phyloP scores from a whole-genome alignment of 2,797 vertebrate species.

The Luscinia megarhynchos region DNA sequence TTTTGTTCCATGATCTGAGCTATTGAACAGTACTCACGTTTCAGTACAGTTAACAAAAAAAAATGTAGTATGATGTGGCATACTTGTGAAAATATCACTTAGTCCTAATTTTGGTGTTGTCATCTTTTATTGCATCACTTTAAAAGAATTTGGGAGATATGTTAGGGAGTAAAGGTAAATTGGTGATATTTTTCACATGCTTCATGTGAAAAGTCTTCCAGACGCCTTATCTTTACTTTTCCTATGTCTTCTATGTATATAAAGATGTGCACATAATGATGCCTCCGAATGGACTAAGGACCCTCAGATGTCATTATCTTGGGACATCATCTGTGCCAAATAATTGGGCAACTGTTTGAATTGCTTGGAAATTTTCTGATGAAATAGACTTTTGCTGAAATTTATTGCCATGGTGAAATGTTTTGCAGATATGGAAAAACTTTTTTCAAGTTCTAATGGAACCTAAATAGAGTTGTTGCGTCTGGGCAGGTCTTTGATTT shows the following conservation, averaged over 20 bases:
- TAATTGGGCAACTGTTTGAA: neutral
- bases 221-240: neutral
- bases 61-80: neutral
- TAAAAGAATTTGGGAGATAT: neutral
- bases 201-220: neutral
- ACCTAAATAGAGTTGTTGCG: neutral
- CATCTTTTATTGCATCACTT: neutral
- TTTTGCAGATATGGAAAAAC: neutral
- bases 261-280: neutral
- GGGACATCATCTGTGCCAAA: neutral
- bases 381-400: slow-evolving; percentile 34
- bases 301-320: neutral
- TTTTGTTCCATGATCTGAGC: neutral
- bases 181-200: neutral
- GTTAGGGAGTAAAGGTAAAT: neutral
- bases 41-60: neutral
- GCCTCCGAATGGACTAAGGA: neutral
- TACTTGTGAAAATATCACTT: neutral
- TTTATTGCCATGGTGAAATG: neutral
- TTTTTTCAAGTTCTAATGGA: neutral
- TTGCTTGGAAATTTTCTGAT: slow-evolving; percentile 45
- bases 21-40: neutral
- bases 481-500: neutral
- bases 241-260: neutral
- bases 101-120: neutral